Base-by-base conservation (phyloP, 2,113 vertebrate species). In the Tauraco erythrolophus region DNA sequence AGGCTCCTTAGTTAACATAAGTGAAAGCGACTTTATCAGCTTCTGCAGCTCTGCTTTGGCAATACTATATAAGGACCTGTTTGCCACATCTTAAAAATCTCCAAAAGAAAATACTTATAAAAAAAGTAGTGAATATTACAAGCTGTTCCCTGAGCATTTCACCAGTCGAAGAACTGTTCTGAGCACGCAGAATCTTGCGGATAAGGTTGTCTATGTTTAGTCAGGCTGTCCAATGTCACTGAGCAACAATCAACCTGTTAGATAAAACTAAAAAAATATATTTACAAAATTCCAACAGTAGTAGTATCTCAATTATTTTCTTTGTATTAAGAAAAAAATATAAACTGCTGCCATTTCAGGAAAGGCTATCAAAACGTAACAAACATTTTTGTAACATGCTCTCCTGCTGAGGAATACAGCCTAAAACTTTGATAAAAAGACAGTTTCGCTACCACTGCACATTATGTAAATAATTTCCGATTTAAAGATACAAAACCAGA, bases 121-220 rank as follows among this genome's bases (percentile, higher is more conserved):
- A 94, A 94, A 92, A 95, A 96, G 89, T 91, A 96, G 95, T 94
- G 88, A 92, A 95, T 94, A 95, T 91, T 97, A 92, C 92, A 96
- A 97, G 96, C 95, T 96, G 92, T 96, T 96, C 84, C 61, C 64
- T 30, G n/a, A 95, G 70, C 66, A 41, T 87, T 95, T 92, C 86
- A 68, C 65, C 86, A 92, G 39, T 81, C 0, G 0, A 84, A 75
- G 56, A 95, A 83, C 75, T 33, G 88, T 28, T 96, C 28, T 35
- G 64, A 96, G 76, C 69, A 31, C 5, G 51, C 64, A 89, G 68
- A 81, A 94, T 84, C 86, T 75, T 81, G 65, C 57, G 58, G 91
- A 91, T 86, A 89, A 84, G 56, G 83, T 2, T 79, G 75, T 6
- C 91, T 91, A 27, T 45, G 71, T 91, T 92, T 94, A 96, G 70